Evolutionary conservation across 1,140 invertebrate genomes (phyloP).

Genomic region (Drosophila varians): DNA sequence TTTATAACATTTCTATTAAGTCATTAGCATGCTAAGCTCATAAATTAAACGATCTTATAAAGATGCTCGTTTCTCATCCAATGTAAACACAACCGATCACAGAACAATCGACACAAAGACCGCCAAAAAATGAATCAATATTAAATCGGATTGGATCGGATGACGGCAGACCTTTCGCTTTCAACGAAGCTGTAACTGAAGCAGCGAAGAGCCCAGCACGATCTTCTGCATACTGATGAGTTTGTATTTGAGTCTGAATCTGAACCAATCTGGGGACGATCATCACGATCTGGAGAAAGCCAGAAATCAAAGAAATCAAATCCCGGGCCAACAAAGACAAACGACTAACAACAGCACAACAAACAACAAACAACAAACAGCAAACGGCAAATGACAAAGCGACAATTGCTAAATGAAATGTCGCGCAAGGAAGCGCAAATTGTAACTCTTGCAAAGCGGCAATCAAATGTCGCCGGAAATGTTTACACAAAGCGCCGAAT

Average conservation of each 20-base stretch:
- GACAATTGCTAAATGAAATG: slow-evolving; percentile 75
- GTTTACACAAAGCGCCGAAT: slow-evolving; percentile 46
- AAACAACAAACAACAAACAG: background rate
- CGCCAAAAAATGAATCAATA: slow-evolving; percentile 65
- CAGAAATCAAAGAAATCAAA: slow-evolving; percentile 39
- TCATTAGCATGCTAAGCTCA: slow-evolving; percentile 61
- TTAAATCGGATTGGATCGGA: slow-evolving; percentile 42
- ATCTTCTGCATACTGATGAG: slow-evolving; percentile 74
- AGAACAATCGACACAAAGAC: slow-evolving; percentile 44
- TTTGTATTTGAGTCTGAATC: slow-evolving; percentile 1
- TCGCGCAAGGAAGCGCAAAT: slow-evolving; percentile 73
- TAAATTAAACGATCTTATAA: slow-evolving; percentile 54
- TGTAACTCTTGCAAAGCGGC: slow-evolving; percentile 42
- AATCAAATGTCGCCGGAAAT: slow-evolving; percentile 59
- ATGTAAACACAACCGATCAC: slow-evolving; percentile 42
- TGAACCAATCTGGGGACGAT: slow-evolving; percentile 24
- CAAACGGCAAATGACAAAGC: slow-evolving; percentile 40
- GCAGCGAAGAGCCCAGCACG: slow-evolving; percentile 37
- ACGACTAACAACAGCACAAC: background rate
- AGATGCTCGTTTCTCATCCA: slow-evolving; percentile 9
- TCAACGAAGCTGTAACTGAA: slow-evolving; percentile 50
- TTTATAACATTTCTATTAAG: slow-evolving; percentile 63
- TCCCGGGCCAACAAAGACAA: background rate
- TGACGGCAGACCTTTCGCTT: slow-evolving; percentile 63
- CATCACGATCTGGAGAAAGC: slow-evolving; percentile 74